phyloP scores from a whole-genome alignment of 2,113 vertebrate genomes.

The Sula dactylatra region DNA sequence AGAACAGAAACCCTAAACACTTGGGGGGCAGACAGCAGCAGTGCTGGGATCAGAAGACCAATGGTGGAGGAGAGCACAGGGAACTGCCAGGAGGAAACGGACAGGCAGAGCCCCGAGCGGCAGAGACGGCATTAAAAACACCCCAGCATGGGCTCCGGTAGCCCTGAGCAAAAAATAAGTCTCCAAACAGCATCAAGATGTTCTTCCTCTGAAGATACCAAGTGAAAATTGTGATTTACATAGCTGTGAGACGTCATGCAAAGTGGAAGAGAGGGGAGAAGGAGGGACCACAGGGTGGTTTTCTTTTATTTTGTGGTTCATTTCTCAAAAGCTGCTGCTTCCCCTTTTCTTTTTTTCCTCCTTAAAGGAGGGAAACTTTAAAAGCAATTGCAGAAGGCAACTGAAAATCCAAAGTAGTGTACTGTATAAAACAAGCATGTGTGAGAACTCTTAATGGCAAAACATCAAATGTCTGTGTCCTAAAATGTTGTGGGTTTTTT shows the following conservation, averaged over 20 bases:
- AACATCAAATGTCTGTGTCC: background rate
- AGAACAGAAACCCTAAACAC: background rate
- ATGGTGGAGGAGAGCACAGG: background rate
- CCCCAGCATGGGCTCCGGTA: background rate
- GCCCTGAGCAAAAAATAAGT: background rate
- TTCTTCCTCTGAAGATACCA: background rate
- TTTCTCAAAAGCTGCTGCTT: constrained; percentile 5
- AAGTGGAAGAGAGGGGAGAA: background rate
- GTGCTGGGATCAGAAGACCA: background rate
- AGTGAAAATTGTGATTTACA: constrained; percentile 20
- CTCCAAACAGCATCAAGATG: background rate
- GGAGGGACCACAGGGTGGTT: background rate
- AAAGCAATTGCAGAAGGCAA: background rate
- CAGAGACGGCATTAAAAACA: background rate
- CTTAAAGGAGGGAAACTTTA: background rate
- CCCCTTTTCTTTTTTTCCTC: background rate
- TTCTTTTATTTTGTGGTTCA: constrained; percentile 2
- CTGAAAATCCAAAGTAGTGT: background rate
- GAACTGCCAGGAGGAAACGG: background rate
- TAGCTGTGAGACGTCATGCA: background rate
- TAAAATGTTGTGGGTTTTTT: background rate
- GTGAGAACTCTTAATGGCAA: background rate
- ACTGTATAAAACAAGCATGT: background rate
- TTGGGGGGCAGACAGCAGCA: background rate
- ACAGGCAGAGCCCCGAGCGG: background rate